Base-by-base conservation (phyloP, 1,140 invertebrate species). In the Brachionus rubens region DNA sequence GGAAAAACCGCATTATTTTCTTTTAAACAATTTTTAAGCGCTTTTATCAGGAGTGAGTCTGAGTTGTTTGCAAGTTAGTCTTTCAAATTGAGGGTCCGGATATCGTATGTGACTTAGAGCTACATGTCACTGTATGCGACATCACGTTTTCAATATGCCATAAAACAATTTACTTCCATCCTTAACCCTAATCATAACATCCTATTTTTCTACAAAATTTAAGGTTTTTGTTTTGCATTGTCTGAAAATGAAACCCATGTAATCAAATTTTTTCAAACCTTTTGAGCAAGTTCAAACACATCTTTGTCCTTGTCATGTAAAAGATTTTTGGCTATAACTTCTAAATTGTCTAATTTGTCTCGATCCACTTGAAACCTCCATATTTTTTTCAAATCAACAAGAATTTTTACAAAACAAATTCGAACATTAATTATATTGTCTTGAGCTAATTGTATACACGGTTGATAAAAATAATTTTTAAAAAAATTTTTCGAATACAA, bases 251-350 rank as follows among this genome's bases (percentile, higher is more conserved):
- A 19, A 50, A 50, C 3, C 12, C 12, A 50, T 5, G 24, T 5
- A 26, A 19, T 5, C 3, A 26, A 50, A 26, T 50, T 50, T 50
- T 19, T 26, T 5, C 3, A 50, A 50, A 50, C 48, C 7, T 48
- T 72, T 72, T 72, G 68, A 72, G 68, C 68, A 14, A 72, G 68
- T 28, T 72, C 68, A 28, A 50, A 72, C n/a, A 72, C 68, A 48
- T 72, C 68, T 50, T 54, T 72, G 46, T 72, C 68, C n/a, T 30
- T 48, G 50, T 72, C 68, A 21, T 72, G 46, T 10, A 72, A 16
- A 1, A 72, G 46, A 36, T 21, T 50, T 36, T 54, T 48, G 24
- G 68, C 43, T 14, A 54, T 72, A 21, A 48, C 19, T 24, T 72
- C 68, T 33, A 72, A 72, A 12, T 72, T 21, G 3, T 72, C 68